These are phyloP conservation scores for Drosophila trapezifrons DNA, from an alignment of 1,140 invertebrate genomes.

Conservation along the genomic window DNA sequence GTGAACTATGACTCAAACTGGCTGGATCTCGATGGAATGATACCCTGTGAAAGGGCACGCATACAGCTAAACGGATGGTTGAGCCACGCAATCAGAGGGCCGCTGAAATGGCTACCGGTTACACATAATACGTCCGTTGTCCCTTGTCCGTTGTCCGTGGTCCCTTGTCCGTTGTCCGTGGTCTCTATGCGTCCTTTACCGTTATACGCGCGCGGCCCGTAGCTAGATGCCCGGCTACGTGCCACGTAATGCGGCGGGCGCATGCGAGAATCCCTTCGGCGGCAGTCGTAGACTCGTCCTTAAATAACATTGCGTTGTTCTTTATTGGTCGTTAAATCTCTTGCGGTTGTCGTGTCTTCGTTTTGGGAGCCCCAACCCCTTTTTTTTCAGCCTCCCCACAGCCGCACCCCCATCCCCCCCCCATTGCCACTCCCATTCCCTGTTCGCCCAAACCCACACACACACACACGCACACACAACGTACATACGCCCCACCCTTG, in stretches of 20 bases:
- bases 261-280: conserved; percentile 69
- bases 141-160: conserved; percentile 5
- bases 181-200: neutral
- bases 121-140: conserved; percentile 74
- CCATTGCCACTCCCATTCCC: conserved; percentile 17
- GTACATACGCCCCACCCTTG: conserved; percentile 33
- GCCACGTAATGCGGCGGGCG: conserved; percentile 46
- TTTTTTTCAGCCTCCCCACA: conserved; percentile 6
- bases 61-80: conserved; percentile 12
- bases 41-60: conserved; percentile 9
- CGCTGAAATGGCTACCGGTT: conserved; percentile 80
- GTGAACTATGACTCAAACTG: neutral
- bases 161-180: neutral
- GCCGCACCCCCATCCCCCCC: no score
- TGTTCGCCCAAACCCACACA: conserved; percentile 9
- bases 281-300: conserved; percentile 55
- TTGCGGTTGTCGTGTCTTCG: conserved; percentile 79
- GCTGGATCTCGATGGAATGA: neutral
- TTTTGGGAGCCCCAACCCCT: conserved; percentile 28
- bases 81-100: conserved; percentile 65
- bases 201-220: neutral
- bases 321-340: conserved; percentile 83
- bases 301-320: conserved; percentile 81
- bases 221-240: conserved; percentile 24
- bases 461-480: neutral